These are phyloP conservation scores for Thinocorus orbignyianus DNA, from an alignment of 2,113 vertebrate genomes.

Conservation along the genomic window DNA sequence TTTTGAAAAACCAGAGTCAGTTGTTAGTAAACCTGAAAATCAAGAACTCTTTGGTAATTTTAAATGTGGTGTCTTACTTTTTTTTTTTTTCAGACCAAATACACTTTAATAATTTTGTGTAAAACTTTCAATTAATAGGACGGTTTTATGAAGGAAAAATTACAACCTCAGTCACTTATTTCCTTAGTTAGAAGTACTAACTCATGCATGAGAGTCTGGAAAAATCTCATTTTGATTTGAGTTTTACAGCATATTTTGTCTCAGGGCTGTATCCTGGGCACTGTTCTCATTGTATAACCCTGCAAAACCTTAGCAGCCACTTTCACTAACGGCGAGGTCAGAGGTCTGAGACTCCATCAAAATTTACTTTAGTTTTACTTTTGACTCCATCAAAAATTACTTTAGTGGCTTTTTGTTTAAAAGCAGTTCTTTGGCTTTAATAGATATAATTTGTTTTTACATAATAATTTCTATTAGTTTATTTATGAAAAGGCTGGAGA, in stretches of 20 bases:
- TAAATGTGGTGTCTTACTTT: neutral
- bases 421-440: neutral
- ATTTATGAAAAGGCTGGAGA: neutral
- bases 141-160: neutral
- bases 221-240: neutral
- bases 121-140: neutral
- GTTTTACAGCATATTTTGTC: neutral
- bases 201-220: neutral
- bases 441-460: neutral
- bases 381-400: too few species aligned
- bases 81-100: neutral
- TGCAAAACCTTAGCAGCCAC: neutral
- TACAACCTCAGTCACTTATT: neutral
- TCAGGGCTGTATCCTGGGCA: accelerated
- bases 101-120: neutral
- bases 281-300: neutral
- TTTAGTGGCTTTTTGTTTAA: neutral
- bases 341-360: neutral
- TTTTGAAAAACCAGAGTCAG: neutral
- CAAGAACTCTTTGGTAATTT: neutral
- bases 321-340: accelerated
- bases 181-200: neutral
- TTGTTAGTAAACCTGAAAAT: neutral
- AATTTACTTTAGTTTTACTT: neutral
- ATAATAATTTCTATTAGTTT: neutral